Evolutionary conservation across 2,797 vertebrate species (phyloP).

Genomic region (Notoglanidium macrostoma): DNA sequence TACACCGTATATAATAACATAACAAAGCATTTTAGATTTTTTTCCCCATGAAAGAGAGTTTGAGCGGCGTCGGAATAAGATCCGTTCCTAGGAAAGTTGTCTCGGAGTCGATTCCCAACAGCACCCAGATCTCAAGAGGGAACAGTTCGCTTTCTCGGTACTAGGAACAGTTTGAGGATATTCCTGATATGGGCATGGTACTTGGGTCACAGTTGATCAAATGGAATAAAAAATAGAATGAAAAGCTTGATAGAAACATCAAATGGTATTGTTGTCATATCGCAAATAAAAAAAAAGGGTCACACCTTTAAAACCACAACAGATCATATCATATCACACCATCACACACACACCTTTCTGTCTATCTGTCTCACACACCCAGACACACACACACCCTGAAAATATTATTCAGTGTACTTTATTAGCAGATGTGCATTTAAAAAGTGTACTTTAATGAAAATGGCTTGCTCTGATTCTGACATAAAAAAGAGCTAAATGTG

Average conservation of each 20-base stretch:
- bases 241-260: not conserved
- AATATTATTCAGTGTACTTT: not conserved
- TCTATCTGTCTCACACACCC: not conserved
- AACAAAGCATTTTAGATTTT: not conserved
- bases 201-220: not conserved
- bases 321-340: not conserved
- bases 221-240: not conserved
- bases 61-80: no score
- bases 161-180: no score
- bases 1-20: not conserved
- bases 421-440: not conserved
- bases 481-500: not conserved
- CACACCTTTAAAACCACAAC: not conserved
- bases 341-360: not conserved
- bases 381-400: not conserved
- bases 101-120: no score
- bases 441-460: not conserved
- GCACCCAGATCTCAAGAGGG: no score
- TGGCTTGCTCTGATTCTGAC: not conserved
- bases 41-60: no score
- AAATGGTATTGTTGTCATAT: not conserved
- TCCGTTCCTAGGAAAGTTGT: no score
- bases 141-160: not conserved
- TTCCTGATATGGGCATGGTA: not conserved
- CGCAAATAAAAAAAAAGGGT: not conserved